Percentiles rank a stretch among this genome's conserved stretches.
Conservation (phyloP, 2,888 invertebrate genomes). For the Polydesmus complanatus region DNA sequence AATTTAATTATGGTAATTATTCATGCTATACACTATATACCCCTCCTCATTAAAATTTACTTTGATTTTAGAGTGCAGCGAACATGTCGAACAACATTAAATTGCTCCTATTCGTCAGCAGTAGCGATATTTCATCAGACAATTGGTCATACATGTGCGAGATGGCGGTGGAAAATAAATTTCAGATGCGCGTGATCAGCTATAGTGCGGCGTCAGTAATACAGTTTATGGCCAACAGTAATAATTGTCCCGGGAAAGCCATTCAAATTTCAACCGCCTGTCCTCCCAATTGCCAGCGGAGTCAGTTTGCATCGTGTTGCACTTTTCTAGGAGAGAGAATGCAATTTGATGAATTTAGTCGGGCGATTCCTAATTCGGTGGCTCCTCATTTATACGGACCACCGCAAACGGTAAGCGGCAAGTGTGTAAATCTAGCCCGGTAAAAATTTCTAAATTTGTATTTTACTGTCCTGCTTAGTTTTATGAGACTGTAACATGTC, state of each 20-base stretch:
- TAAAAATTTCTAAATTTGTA: too few relatives aligned
- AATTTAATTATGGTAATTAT: too few relatives aligned
- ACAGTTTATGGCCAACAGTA: neutral
- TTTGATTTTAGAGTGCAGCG: too few relatives aligned
- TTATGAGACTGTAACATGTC: too few relatives aligned
- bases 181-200: neutral
- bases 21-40: too few relatives aligned
- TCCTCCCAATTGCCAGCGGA: neutral
- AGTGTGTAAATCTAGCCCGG: too few relatives aligned
- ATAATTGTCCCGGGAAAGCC: neutral
- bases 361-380: neutral
- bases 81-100: too few relatives aligned
- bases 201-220: neutral
- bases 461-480: too few relatives aligned
- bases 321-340: neutral
- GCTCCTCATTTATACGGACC: neutral
- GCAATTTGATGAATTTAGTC: neutral
- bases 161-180: neutral
- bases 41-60: too few relatives aligned
- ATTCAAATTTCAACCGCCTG: neutral
- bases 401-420: neutral
- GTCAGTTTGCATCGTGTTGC: neutral
- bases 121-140: neutral
- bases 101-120: too few relatives aligned
- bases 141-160: neutral